These are phyloP conservation scores for Melanaphis sacchari DNA, from an alignment of 1,140 invertebrate species.

Conservation along the genomic window DNA sequence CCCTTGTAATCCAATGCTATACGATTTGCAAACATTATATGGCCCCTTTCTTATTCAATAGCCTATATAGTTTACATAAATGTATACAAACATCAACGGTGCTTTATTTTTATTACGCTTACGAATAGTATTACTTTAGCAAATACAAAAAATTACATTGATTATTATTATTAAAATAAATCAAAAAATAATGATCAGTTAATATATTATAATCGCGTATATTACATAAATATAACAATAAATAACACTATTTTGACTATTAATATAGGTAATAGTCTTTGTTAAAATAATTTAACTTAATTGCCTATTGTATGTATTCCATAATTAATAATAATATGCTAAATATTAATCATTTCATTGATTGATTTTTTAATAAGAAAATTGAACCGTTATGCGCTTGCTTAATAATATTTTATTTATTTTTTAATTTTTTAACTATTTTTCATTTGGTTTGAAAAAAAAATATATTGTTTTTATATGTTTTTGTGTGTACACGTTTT, in stretches of 20 bases:
- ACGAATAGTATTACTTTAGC: background rate
- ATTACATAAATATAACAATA: background rate
- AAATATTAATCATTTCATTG: too few species aligned
- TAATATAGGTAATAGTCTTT: too few species aligned
- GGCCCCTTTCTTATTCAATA: background rate
- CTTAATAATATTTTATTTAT: background rate
- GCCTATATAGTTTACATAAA: constrained; percentile 28
- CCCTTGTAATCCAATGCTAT: constrained; percentile 42
- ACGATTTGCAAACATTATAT: constrained; percentile 18
- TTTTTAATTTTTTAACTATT: background rate
- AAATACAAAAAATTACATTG: background rate
- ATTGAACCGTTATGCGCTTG: background rate
- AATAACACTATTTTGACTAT: background rate
- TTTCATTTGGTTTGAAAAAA: background rate
- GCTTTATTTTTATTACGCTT: background rate
- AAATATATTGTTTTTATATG: background rate
- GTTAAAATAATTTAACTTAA: too few species aligned
- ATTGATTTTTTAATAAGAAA: too few species aligned
- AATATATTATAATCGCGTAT: background rate
- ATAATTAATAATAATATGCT: too few species aligned
- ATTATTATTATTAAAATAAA: background rate
- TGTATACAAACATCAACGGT: background rate
- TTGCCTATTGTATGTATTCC: too few species aligned
- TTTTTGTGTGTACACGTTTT: background rate
- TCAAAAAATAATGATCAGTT: background rate